Evolutionary conservation across 2,888 invertebrate genomes (phyloP).

Genomic region (Brassicogethes aeneus): DNA sequence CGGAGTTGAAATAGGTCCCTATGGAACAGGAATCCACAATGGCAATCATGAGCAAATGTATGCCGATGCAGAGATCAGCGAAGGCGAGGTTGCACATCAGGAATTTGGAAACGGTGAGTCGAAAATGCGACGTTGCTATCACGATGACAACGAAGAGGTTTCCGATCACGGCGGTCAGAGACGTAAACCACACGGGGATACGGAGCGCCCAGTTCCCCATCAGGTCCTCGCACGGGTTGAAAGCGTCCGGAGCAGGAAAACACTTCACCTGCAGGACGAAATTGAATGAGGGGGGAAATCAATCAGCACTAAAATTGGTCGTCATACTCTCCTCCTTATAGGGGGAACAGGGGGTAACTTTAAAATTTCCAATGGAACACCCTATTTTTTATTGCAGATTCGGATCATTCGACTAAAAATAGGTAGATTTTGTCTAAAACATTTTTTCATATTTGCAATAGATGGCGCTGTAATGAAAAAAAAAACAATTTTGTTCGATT

Average conservation of each 20-base stretch:
- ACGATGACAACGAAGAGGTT: slow-evolving; percentile 56
- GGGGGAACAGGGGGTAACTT: too few relatives aligned
- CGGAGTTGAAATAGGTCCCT: slow-evolving; percentile 57
- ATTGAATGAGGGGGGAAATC: too few relatives aligned
- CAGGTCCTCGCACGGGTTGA: slow-evolving; percentile 58
- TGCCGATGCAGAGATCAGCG: slow-evolving; percentile 59
- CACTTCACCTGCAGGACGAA: slow-evolving; percentile 38
- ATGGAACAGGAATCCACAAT: slow-evolving; percentile 53
- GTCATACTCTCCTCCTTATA: too few relatives aligned
- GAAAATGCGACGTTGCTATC: slow-evolving; percentile 43
- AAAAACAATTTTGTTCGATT: too few relatives aligned
- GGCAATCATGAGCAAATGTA: slow-evolving; percentile 53
- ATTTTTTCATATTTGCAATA: too few relatives aligned
- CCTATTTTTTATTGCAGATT: too few relatives aligned
- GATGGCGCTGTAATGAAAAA: too few relatives aligned
- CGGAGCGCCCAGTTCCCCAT: slow-evolving; percentile 50
- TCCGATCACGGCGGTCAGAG: slow-evolving; percentile 53
- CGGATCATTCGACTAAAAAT: too few relatives aligned
- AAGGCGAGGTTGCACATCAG: slow-evolving; percentile 59
- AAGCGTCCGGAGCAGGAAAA: slow-evolving; percentile 49
- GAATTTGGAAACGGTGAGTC: slow-evolving; percentile 47
- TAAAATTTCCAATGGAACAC: too few relatives aligned
- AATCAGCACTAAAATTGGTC: too few relatives aligned
- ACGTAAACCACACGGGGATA: slow-evolving; percentile 52
- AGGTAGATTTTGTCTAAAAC: too few relatives aligned